Evolutionary conservation across 37 sponge, comb jelly and placozoan genomes (phyloP).

Genomic region (Amphimedon queenslandica): DNA sequence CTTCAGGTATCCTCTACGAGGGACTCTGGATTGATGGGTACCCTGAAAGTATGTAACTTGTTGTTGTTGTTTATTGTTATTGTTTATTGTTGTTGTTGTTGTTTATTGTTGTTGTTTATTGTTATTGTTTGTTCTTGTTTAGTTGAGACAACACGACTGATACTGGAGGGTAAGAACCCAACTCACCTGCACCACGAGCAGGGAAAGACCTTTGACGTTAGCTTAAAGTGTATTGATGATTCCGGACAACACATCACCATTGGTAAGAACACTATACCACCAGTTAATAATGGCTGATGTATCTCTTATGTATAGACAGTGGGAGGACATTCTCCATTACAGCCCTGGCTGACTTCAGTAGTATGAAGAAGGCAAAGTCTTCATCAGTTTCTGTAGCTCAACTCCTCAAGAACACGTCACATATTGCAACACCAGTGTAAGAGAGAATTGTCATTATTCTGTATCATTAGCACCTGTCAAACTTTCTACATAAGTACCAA

Average conservation of each 20-base stretch:
- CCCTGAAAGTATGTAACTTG: slow-evolving; percentile 55
- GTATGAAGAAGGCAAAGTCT: background rate
- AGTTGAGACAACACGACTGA: background rate
- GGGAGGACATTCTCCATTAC: slow-evolving; percentile 43
- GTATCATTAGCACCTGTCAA: too few relatives aligned
- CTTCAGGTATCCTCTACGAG: slow-evolving; percentile 49
- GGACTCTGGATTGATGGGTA: slow-evolving; percentile 69
- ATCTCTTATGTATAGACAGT: too few relatives aligned
- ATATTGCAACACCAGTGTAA: too few relatives aligned
- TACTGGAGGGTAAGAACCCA: background rate
- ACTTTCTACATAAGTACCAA: too few relatives aligned
- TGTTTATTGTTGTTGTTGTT: too few relatives aligned
- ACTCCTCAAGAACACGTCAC: background rate
- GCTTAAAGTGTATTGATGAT: slow-evolving; percentile 45
- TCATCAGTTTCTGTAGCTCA: background rate
- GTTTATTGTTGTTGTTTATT: too few relatives aligned
- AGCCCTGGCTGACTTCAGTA: background rate
- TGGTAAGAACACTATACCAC: too few relatives aligned
- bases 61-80: too few relatives aligned
- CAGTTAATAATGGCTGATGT: too few relatives aligned
- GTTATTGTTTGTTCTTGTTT: too few relatives aligned
- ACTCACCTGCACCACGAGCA: too few relatives aligned
- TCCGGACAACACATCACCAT: slow-evolving; percentile 18
- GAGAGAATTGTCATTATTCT: too few relatives aligned
- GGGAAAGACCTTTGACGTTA: slow-evolving; percentile 38